These are phyloP conservation scores for Hyposoter dolosus DNA, from an alignment of 2,888 invertebrate species.

Conservation along the genomic window DNA sequence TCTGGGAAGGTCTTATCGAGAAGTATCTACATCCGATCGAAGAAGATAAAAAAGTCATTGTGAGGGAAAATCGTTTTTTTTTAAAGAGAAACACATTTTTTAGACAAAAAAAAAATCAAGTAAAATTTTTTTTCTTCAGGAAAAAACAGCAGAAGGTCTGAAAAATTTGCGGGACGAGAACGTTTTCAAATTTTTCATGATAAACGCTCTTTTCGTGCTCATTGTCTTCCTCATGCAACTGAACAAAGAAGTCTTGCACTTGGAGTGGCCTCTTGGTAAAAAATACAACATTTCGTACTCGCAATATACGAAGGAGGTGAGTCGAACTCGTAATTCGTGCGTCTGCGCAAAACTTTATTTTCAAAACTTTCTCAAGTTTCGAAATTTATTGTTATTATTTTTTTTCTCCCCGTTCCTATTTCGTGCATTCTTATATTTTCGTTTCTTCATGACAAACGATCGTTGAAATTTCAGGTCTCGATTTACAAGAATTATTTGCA, in stretches of 20 bases:
- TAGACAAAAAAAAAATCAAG: no score
- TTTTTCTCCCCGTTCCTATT: not conserved
- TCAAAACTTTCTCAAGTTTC: not conserved
- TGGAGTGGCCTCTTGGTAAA: constrained; percentile 87
- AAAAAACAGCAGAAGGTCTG: constrained; percentile 84
- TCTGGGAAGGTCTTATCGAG: constrained; percentile 92
- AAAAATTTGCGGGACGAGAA: constrained; percentile 87
- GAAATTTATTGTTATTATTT: not conserved
- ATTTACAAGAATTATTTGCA: constrained; percentile 85
- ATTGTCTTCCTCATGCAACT: constrained; percentile 88
- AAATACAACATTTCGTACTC: constrained; percentile 85
- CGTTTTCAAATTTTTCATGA: constrained; percentile 88
- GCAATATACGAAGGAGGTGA: constrained; percentile 82
- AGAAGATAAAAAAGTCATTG: constrained; percentile 88
- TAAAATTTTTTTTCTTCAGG: constrained; percentile 73
- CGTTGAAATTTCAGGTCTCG: constrained; percentile 77
- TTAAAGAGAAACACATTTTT: no score
- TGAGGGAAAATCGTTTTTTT: constrained; percentile 75
- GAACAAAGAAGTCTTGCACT: constrained; percentile 87
- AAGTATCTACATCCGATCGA: constrained; percentile 92
- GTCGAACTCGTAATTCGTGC: constrained; percentile 38
- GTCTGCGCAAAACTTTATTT: not conserved
- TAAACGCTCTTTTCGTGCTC: constrained; percentile 89
- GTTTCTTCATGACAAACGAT: not conserved
- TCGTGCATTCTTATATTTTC: not conserved